Conservation (phyloP, 1,140 invertebrate species). For the Nasonia longicornis region DNA sequence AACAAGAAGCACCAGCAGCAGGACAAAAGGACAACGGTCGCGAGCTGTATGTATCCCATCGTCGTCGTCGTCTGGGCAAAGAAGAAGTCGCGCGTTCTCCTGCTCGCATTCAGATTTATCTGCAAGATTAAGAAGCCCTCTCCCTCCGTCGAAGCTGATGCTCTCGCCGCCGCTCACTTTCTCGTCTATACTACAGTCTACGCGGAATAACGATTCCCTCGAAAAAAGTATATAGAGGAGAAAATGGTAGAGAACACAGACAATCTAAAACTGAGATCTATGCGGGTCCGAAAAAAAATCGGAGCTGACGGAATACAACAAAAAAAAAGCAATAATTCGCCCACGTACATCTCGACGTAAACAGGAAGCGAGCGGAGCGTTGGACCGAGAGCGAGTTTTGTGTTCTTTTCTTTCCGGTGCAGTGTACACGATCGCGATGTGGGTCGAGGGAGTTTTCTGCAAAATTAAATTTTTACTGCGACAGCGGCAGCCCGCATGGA, state of each 20-base stretch:
- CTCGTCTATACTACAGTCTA: neutral
- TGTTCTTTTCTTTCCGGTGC: neutral
- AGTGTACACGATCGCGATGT: neutral
- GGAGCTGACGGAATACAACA: neutral
- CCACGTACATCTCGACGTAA: too few species aligned
- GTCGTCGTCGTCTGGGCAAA: neutral
- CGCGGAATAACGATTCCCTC: too few species aligned
- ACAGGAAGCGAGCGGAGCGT: neutral
- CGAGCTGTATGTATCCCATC: neutral
- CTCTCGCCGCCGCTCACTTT: neutral
- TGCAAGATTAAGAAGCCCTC: conserved; percentile 30
- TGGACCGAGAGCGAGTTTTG: neutral
- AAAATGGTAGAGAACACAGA: neutral
- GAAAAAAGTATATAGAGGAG: neutral
- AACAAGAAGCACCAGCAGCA: neutral
- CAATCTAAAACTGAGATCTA: conserved; percentile 5
- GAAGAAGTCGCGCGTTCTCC: neutral
- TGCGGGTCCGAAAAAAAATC: neutral
- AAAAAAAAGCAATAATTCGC: too few species aligned
- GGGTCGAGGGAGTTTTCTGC: conserved; percentile 36
- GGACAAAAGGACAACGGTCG: neutral
- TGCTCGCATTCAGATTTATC: conserved; percentile 31
- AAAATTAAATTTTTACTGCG: conserved; percentile 28
- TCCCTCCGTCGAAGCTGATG: neutral
- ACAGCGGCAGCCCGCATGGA: neutral